Percentiles rank a stretch among this genome's conserved stretches.
These are phyloP conservation scores for Hedychridium roseum DNA, from an alignment of 2,888 invertebrate genomes.

Conservation along the genomic window DNA sequence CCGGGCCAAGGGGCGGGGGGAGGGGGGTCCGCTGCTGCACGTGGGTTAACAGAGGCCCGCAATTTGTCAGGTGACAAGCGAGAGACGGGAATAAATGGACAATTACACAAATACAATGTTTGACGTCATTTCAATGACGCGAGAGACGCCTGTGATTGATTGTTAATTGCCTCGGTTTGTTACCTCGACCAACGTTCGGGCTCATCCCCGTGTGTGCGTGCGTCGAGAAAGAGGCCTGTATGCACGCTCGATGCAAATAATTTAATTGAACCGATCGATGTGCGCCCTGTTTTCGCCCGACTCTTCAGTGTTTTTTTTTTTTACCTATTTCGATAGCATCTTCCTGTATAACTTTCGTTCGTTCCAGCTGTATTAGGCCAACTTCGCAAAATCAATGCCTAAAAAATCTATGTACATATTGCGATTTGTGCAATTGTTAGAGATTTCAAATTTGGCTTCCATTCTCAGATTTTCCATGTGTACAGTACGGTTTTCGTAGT, in stretches of 20 bases:
- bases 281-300: conserved; percentile 42
- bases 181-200: conserved; percentile 48
- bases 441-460: too few relatives aligned
- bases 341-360: too few relatives aligned
- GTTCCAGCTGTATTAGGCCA: too few relatives aligned
- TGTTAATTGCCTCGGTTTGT: conserved; percentile 64
- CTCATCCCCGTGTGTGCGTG: conserved; percentile 7
- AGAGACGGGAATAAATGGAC: conserved; percentile 63
- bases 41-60: conserved; percentile 39
- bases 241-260: conserved; percentile 50
- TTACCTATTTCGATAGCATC: too few relatives aligned
- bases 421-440: too few relatives aligned
- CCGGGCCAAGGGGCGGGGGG: conserved; percentile 4
- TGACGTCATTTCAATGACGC: conserved; percentile 64
- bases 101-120: conserved; percentile 64
- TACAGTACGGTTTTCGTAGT: too few relatives aligned
- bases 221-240: conserved; percentile 15
- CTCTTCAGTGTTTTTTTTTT: conserved; percentile 35
- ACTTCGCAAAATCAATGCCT: too few relatives aligned
- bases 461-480: too few relatives aligned
- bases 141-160: conserved; percentile 63
- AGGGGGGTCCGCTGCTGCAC: too few relatives aligned
- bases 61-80: conserved; percentile 63
- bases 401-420: too few relatives aligned
- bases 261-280: conserved; percentile 60